Percentiles rank a stretch among this genome's conserved stretches.
These are phyloP conservation scores for Sparus aurata DNA, from an alignment of 2,797 vertebrate genomes.

Conservation along the genomic window DNA sequence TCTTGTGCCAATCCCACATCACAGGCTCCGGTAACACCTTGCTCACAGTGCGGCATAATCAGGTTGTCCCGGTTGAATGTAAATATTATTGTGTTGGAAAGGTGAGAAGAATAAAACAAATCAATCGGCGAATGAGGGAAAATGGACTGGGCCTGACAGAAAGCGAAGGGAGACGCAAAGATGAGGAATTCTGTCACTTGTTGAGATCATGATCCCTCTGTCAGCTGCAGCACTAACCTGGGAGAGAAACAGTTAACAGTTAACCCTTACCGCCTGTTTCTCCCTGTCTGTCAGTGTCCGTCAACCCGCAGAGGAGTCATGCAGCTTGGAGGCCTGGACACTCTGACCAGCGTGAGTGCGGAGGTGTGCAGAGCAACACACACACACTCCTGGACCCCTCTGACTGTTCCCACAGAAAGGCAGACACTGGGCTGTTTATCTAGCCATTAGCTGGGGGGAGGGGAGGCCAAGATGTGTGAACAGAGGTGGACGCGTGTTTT, in stretches of 20 bases:
- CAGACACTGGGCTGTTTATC: slow-evolving; percentile 78
- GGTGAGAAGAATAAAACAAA: neutral
- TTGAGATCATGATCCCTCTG: neutral
- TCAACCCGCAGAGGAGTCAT: slow-evolving; percentile 59
- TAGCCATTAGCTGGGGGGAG: slow-evolving; percentile 71
- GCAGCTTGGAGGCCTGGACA: slow-evolving; percentile 55
- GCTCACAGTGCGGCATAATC: neutral
- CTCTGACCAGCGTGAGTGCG: slow-evolving; percentile 57
- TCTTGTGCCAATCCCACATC: neutral
- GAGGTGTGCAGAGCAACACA: slow-evolving; percentile 53
- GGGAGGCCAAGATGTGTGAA: slow-evolving; percentile 44
- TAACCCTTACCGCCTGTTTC: slow-evolving; percentile 49
- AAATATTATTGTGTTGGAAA: neutral
- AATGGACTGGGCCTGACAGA: neutral
- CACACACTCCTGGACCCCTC: slow-evolving; percentile 41
- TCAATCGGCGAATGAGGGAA: neutral
- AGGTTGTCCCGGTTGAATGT: neutral
- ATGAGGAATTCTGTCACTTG: slow-evolving; percentile 16
- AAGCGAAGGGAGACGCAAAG: slow-evolving; percentile 14
- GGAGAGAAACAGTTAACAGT: slow-evolving; percentile 39
- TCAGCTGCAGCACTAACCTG: slow-evolving; percentile 29
- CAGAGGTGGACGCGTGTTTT: slow-evolving; percentile 30
- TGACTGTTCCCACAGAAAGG: slow-evolving; percentile 72
- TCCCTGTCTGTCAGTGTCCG: slow-evolving; percentile 45
- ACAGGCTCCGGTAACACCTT: neutral